Percentiles rank a stretch among this genome's conserved stretches.
These are phyloP conservation scores for Rotaria macrura DNA, from an alignment of 2,888 invertebrate species.

Conservation along the genomic window DNA sequence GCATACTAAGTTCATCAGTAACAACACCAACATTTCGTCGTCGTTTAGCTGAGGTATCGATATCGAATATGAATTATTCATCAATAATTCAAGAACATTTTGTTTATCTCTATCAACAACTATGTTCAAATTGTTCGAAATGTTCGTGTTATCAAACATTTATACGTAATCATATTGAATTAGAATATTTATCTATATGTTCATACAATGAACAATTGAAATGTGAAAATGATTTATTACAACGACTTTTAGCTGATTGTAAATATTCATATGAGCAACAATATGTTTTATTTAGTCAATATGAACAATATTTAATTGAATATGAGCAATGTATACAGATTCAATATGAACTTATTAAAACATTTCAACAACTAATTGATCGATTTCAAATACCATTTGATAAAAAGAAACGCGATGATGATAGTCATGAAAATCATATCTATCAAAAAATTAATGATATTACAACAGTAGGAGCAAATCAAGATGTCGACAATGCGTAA, in stretches of 20 bases:
- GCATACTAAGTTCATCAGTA: neutral
- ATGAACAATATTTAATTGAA: slow-evolving; percentile 22
- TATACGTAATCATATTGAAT: slow-evolving; percentile 10
- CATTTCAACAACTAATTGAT: neutral
- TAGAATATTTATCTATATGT: neutral
- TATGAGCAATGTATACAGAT: neutral
- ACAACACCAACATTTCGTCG: slow-evolving; percentile 3
- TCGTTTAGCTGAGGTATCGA: neutral
- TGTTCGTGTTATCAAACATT: slow-evolving; percentile 10
- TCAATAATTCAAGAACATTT: slow-evolving; percentile 16
- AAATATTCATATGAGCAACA: slow-evolving; percentile 17
- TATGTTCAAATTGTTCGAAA: neutral
- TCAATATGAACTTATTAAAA: neutral
- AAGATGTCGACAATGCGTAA: neutral
- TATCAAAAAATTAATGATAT: neutral
- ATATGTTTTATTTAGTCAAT: slow-evolving; percentile 3
- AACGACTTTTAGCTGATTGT: slow-evolving; percentile 4
- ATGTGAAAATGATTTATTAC: slow-evolving; percentile 10
- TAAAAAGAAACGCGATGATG: neutral
- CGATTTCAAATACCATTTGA: neutral
- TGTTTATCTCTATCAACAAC: neutral
- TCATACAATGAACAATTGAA: slow-evolving; percentile 1
- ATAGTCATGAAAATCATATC: neutral
- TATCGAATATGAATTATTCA: neutral
- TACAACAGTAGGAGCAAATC: neutral